phyloP scores from a whole-genome alignment of 2,888 invertebrate genomes.

The Agonopterix alstromeriana region DNA sequence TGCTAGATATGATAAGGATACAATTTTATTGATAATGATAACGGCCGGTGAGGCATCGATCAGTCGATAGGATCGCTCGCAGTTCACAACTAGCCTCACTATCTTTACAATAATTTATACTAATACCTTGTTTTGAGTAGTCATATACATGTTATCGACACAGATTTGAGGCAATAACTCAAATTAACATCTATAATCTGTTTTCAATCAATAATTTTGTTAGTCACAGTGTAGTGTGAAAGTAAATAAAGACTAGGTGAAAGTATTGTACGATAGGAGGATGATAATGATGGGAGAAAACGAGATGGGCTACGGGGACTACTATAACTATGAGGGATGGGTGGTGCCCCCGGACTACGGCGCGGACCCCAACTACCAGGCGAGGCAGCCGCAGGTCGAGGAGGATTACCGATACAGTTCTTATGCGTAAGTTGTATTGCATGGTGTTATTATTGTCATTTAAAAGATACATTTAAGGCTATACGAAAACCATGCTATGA shows the following conservation, averaged over 20 bases:
- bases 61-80: slow-evolving; percentile 50
- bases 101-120: slow-evolving; percentile 27
- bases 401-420: slow-evolving; percentile 82
- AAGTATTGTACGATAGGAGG: slow-evolving; percentile 23
- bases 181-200: slow-evolving; percentile 10
- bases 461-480: too few relatives aligned
- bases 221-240: slow-evolving; percentile 1
- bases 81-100: slow-evolving; percentile 29
- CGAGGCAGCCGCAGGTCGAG: slow-evolving; percentile 63
- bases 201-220: slow-evolving; percentile 11
- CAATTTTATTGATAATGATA: slow-evolving; percentile 75
- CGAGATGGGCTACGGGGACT: slow-evolving; percentile 74
- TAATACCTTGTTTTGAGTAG: slow-evolving; percentile 15
- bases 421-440: slow-evolving; percentile 73
- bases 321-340: slow-evolving; percentile 78
- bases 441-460: too few relatives aligned
- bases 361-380: slow-evolving; percentile 59
- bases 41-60: slow-evolving; percentile 64
- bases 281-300: slow-evolving; percentile 77
- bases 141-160: slow-evolving; percentile 24
- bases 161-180: slow-evolving; percentile 30
- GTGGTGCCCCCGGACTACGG: slow-evolving; percentile 83
- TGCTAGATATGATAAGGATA: slow-evolving; percentile 73
- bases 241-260: background rate
- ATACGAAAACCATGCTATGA: too few relatives aligned